Conservation (phyloP, 2,113 vertebrate species). For the Tringa solitaria region DNA sequence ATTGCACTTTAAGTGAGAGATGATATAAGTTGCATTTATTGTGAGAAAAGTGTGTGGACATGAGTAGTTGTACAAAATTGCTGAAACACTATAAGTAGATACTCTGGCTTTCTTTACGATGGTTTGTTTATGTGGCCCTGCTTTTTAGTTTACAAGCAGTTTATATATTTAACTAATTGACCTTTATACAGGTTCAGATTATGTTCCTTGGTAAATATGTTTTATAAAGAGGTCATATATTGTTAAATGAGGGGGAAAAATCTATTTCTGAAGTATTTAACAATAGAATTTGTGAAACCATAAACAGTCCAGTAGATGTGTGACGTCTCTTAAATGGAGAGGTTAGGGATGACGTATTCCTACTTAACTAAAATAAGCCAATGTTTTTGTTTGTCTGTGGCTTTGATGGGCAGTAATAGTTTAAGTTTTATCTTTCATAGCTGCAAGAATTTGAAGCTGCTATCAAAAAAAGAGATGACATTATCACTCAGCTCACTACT, state of each 20-base stretch:
- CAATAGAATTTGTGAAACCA: background rate
- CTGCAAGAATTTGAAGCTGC: conserved; percentile 96
- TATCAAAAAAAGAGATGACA: conserved; percentile 93
- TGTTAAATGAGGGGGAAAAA: background rate
- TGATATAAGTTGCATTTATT: background rate
- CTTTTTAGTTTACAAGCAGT: background rate
- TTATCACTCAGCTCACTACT: conserved; percentile 95
- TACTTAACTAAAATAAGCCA: background rate
- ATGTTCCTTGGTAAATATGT: background rate
- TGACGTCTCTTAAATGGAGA: background rate
- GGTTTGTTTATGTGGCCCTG: background rate
- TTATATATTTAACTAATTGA: background rate
- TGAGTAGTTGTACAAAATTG: background rate
- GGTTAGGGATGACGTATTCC: background rate
- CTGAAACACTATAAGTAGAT: background rate
- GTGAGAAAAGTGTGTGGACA: background rate
- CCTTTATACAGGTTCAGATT: background rate
- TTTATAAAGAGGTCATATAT: background rate
- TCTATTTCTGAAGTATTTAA: background rate
- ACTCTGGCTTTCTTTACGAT: background rate
- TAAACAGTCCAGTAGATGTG: background rate
- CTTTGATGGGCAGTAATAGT: background rate
- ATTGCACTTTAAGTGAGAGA: background rate
- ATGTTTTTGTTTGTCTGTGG: background rate
- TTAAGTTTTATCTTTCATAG: conserved; percentile 65